A percentile compares a stretch with the other conserved stretches of the same genome.
Evolutionary conservation across 2,797 vertebrate species (phyloP).

Genomic region (Myotis planiceps): DNA sequence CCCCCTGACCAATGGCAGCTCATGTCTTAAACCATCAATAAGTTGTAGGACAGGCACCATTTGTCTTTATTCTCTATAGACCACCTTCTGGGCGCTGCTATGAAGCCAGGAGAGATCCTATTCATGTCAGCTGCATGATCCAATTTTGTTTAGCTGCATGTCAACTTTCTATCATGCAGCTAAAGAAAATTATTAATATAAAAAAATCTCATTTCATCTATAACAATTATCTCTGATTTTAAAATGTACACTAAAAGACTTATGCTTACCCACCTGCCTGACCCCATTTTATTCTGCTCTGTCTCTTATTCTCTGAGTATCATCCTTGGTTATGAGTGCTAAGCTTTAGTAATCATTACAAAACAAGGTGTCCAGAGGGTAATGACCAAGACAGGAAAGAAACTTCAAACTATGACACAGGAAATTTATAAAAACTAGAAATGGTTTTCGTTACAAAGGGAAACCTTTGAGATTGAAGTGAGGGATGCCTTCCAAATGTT

Average conservation of each 20-base stretch:
- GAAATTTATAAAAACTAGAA: not conserved
- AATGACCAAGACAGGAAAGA: not conserved
- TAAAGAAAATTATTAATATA: not conserved
- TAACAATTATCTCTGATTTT: not conserved
- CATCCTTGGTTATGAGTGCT: not conserved
- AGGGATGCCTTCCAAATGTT: not conserved
- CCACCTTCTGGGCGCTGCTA: not conserved
- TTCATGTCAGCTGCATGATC: no score
- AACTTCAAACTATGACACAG: not conserved
- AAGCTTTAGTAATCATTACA: not conserved
- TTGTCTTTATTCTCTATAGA: constrained; percentile 9
- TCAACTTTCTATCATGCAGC: not conserved
- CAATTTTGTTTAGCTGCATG: no score
- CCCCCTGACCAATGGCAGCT: not conserved
- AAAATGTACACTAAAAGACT: not conserved
- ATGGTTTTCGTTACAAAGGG: not conserved
- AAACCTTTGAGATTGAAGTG: not conserved
- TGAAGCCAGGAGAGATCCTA: not conserved
- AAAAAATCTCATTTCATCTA: not conserved
- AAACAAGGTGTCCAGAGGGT: not conserved
- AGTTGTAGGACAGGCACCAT: not conserved
- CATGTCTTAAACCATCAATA: not conserved
- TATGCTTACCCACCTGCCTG: not conserved
- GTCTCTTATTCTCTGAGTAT: not conserved
- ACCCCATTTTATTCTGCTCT: not conserved